Evolutionary conservation across 37 sponge, comb jelly and placozoan species (phyloP), one percentile per base, ranked within the genome.

Genomic region (Aphrocallistes beatrix): DNA sequence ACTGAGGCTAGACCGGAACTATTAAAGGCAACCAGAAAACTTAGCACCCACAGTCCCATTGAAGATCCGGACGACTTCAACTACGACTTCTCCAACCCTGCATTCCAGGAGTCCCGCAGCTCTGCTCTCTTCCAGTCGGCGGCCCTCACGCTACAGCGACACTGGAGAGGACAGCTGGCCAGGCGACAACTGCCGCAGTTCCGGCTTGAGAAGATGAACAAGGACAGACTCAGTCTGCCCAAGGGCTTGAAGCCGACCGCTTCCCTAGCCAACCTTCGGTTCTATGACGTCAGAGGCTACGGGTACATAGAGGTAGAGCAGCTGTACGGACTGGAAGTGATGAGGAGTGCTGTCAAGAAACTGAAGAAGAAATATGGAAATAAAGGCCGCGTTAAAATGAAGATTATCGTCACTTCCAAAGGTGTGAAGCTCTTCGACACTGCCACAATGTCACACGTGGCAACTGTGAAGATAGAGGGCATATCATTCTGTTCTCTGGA

Each of bases 401-500:
- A 91, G 82, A 85, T 94, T 36, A 88, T 91, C 85, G 91, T 94
- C 30, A 90, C 94, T 9, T 86, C 90, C 51, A 91, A 94, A 86
- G 94, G 92, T 17, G 85, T 94, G 32, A 91, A 90, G 37, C 92
- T 94, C 19, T 94, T 85, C 81, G 92, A 94, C 39, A 40, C 85
- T 10, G 50, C 75, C n/a, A 91, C 90, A 16, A 81, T 90, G 89
- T 39, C 38, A 38, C 93, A 93, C 34, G 91, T 88, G 81, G 94
- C 94, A 1, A 91, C 90, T 13, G 92, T 94, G 28, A 94, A 90
- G 51, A 88, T 94, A 36, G 87, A 92, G 0, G 91, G 90, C 39
- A 88, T 94, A n/a, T 94, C 94, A 37, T 94, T 94, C 85, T 94
- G 94, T 47, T 90, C 94, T 38, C 84, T 94, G 75, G 94, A 94